Evolutionary conservation across 2,797 vertebrate species (phyloP), one percentile per base, ranked within the genome.

Genomic region (Cossypha niveicapilla): DNA sequence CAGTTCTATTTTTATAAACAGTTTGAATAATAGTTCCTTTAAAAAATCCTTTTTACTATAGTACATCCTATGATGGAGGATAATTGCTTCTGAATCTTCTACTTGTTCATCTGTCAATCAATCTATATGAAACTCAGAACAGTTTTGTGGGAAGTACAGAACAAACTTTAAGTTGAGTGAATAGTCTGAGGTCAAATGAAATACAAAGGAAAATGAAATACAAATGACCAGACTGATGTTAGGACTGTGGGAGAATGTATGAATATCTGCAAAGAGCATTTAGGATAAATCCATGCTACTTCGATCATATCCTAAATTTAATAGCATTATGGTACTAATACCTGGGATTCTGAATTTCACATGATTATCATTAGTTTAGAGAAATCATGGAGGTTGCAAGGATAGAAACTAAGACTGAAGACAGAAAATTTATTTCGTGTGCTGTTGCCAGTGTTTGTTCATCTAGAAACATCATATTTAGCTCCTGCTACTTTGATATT

Each of bases 1-100:
- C 67, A 94, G 63, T 79, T 94, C 93, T 96, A 94, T 95, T 95
- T 96, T 96, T 96, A 94, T 88, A 79, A 96, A 74, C 48, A 71
- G 34, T 68, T 95, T 88, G 57, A 94, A 57, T 93, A 94, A 94
- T 89, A 39, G 74, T 71, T 92, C 71, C 53, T 90, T 76, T 1
- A 85, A 91, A 93, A 94, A 85, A 16, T 86, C 34, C 41, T 72
- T 86, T 70, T 93, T 93, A 76, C 74, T 95, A 10, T 47, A 86
- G 62, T 82, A 54, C 86, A 87, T 94, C 44, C 74, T 82, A 79
- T 91, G 70, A 75, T 90, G 45, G 50, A 84, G 32, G 53, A 92
- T 95, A 95, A 95, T 96, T 84, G 51, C 67, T 86, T 87, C 83
- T 94, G 92, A 88, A 86, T 88, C 51, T 92, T 90, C 51, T 86